Evolutionary conservation across 2,797 vertebrate genomes (phyloP).

Genomic region (Tokudaia tokunoshimensis): DNA sequence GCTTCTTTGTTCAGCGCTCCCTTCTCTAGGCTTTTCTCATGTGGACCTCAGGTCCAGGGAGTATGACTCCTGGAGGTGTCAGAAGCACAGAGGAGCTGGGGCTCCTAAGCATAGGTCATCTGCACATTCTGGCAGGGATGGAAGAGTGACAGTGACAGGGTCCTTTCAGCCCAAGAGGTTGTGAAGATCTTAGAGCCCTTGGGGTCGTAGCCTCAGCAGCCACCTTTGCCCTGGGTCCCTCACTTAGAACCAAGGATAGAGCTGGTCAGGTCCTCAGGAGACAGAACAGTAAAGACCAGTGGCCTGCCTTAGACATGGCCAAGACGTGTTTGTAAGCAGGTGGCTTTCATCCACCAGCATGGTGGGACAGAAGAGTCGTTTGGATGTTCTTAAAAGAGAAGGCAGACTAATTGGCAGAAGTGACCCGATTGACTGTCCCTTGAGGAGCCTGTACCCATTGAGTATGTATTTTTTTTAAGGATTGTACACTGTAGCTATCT

Average conservation of each 20-base stretch:
- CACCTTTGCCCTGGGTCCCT: neutral
- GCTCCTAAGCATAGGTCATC: neutral
- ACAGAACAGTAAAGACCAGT: neutral
- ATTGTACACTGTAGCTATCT: too few species aligned
- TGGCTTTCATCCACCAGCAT: neutral
- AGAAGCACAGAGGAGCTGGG: neutral
- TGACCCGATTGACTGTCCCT: neutral
- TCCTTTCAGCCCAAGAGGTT: neutral
- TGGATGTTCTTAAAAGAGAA: slow-evolving; percentile 25
- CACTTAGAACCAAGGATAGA: neutral
- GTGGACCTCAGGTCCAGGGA: neutral
- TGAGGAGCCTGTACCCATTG: neutral
- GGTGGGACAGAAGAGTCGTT: neutral
- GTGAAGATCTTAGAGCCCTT: neutral
- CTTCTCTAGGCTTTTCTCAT: neutral
- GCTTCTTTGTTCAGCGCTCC: neutral
- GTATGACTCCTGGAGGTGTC: neutral
- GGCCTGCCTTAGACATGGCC: neutral
- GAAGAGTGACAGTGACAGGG: neutral
- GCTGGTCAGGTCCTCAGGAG: neutral
- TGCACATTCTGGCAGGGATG: neutral
- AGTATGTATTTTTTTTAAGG: neutral
- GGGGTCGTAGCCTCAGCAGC: neutral
- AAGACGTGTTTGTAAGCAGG: neutral
- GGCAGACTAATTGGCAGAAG: neutral